These are phyloP conservation scores for Cantharis lateralis DNA, from an alignment of 2,888 invertebrate species.

Conservation along the genomic window DNA sequence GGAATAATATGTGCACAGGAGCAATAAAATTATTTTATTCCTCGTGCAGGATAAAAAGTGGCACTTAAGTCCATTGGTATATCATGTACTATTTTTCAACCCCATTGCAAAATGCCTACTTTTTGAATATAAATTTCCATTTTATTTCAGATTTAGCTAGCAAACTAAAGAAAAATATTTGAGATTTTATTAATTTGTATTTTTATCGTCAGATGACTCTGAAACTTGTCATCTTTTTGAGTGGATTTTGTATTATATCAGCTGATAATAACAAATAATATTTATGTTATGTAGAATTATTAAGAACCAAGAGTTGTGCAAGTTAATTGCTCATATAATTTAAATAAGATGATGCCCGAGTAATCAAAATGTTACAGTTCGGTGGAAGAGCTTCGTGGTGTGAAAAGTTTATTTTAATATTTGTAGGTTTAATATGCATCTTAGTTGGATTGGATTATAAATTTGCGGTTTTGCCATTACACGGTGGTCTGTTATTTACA, in stretches of 20 bases:
- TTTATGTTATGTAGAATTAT: neutral
- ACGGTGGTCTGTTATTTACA: constrained; percentile 54
- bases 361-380: neutral
- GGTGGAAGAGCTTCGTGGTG: constrained; percentile 14
- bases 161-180: no score
- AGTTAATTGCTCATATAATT: neutral
- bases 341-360: neutral
- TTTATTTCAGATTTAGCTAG: no score
- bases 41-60: no score
- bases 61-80: no score
- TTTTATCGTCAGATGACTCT: neutral
- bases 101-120: no score
- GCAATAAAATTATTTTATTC: no score
- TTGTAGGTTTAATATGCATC: neutral
- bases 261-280: neutral
- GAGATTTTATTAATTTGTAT: neutral
- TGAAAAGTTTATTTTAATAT: constrained; percentile 12
- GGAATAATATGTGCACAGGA: no score
- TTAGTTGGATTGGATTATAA: constrained; percentile 25
- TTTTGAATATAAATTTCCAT: no score
- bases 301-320: neutral
- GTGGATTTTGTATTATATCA: neutral
- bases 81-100: no score
- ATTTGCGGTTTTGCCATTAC: constrained; percentile 27
- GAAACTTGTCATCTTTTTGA: neutral